Evolutionary conservation across 53 echinoderm and acorn worm genomes (phyloP), one percentile per base, ranked within the genome.

Genomic region (Actinopyga echinites): DNA sequence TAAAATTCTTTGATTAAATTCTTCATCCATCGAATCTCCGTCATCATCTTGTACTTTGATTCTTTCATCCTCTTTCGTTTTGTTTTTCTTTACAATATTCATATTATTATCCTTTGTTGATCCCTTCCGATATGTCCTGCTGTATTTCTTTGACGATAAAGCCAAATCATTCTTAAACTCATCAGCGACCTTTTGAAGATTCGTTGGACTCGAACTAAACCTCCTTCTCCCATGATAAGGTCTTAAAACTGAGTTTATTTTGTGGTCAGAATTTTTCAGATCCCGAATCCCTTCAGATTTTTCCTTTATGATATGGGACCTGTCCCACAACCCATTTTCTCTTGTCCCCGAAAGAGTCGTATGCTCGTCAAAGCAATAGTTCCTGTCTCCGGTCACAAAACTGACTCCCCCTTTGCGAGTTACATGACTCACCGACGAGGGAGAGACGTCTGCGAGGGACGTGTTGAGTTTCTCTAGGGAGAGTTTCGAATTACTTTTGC

Each of bases 1-100:
- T 40, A 71, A 71, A 71, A 71, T 71, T 19, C 71, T 40, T 42
- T 40, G 24, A 40, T 71, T 71, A 20, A 71, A 71, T 40, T 71
- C 71, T 40, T 45, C 42, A 23, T 71, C 71, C 17, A n/a, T 21
- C 25, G 44, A 25, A 12, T 40, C 71, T n/a, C n/a, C 40, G 8
- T 21, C 30, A 20, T 40, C 44, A 71, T 36, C 40, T 36, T 43
- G 15, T 2, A 49, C 38, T 21, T 3, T 2, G 35, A 10, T 34
- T 21, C 49, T 49, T 17, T 49, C 17, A 17, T 49, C 17, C 17
- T 17, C 49, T 49, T 49, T 49, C 13, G 49, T 2, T 49, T 49
- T 49, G 17, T 49, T 17, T 49, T 49, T 49, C 7, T 15, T 2
- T 15, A 13, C 13, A 49, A 49, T 49, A 49, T 49, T 49, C 30